Conservation (phyloP, 2,113 vertebrate genomes). For the Amphiprion percula region DNA sequence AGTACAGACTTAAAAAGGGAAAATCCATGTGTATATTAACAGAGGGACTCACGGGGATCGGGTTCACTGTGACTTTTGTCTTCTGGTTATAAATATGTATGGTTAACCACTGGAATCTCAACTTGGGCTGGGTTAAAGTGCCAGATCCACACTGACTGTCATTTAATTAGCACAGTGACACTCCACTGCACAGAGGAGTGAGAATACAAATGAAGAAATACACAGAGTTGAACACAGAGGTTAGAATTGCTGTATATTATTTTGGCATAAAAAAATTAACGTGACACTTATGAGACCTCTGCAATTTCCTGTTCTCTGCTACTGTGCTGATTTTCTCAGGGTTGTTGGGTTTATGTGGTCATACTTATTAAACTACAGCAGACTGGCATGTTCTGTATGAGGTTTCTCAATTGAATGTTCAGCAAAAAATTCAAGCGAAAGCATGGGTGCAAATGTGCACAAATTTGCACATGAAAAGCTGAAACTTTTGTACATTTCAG, state of each 20-base stretch:
- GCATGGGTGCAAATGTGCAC: not conserved
- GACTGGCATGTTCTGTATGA: not conserved
- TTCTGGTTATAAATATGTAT: conserved; percentile 64
- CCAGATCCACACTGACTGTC: conserved; percentile 21
- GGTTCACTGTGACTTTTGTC: conserved; percentile 61
- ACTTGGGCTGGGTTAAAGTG: conserved; percentile 35
- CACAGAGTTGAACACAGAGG: not conserved
- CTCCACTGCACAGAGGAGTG: conserved; percentile 1
- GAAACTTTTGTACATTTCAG: too few species aligned
- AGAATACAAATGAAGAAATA: conserved; percentile 19
- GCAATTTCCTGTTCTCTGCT: conserved; percentile 2
- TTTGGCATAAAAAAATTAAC: not conserved
- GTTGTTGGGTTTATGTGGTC: conserved; percentile 10
- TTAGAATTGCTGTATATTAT: not conserved
- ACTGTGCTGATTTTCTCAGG: conserved; percentile 7
- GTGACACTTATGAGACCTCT: not conserved
- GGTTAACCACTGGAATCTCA: conserved; percentile 69
- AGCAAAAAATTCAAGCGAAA: conserved; percentile 8
- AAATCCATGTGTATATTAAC: conserved; percentile 48
- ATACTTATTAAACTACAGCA: conserved; percentile 24
- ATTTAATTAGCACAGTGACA: conserved; percentile 52
- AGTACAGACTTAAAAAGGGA: conserved; percentile 19
- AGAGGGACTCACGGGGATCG: conserved; percentile 8
- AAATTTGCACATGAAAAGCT: too few species aligned
- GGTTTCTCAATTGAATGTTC: conserved; percentile 2